Base-by-base conservation (phyloP, 2,113 vertebrate species). In the Sardina pilchardus region DNA sequence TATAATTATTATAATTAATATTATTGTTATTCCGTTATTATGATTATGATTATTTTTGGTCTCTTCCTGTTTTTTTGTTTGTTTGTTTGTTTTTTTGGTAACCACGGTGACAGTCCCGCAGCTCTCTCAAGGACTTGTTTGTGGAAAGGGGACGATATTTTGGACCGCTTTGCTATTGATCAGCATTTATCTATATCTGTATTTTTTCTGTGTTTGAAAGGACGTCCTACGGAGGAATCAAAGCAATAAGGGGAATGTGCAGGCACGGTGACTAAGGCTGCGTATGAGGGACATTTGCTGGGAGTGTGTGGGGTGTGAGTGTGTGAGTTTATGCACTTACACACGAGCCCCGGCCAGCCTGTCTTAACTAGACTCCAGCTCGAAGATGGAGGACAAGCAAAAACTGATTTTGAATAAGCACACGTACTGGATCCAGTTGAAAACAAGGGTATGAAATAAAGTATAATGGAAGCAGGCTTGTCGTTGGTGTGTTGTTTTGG, bases 201-300 rank as follows among this genome's bases (percentile, higher is more conserved):
- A 88, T 92, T 91, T 91, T 92, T 87, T 85, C 78, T 93, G 93
- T 90, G 84, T 92, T 92, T 89, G 90, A 91, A 90, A 90, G 6
- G 17, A 91, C 89, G 92, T 91, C 89, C 87, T 10, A 84, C 85
- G 83, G 86, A 48, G 86, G 89, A 81, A 42, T 84, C 87, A 91
- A 91, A 95, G 95, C 95, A 96, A 96, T 95, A 95, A 95, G 88
- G 90, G 89, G 91, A 88, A 85, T 93, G 90, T 91, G 89, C 39
- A 83, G 89, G 87, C 91, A 86, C 90, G 90, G 80, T 91, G 89
- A 90, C 86, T 85, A 83, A 83, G 87, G 87, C 86, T 87, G 86
- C 80, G 56, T 81, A 19, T 80, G 63, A 71, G 9, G 63, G 63
- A 71, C 63, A 34, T 71, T 34, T 14, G 9, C 26, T 71, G n/a